Base-by-base conservation (phyloP, 92 coral and sea anemone species). In the Porites cylindrica region DNA sequence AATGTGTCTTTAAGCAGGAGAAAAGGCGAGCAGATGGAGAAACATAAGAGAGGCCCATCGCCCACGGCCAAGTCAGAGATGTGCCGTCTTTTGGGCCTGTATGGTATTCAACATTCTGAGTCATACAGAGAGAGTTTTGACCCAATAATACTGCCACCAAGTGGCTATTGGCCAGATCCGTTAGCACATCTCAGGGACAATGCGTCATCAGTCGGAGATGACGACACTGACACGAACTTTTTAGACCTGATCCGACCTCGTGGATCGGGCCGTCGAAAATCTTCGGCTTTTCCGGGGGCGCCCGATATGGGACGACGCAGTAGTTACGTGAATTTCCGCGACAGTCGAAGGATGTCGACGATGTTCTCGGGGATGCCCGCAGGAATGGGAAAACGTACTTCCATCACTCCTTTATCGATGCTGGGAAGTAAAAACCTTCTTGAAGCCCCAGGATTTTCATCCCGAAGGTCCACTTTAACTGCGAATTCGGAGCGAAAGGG, bases 131-230 rank as follows among this genome's bases (percentile, higher is more conserved):
- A 80, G 52, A 95, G 98, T 58, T 95, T 80, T 60, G 98, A 95
- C 38, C 91, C 91, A 2, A 70, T 88, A 73, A 47, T 84, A 1
- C 91, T 95, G 23, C 98, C 98, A 7, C 98, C 98, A 0, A 88
- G 98, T 71, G 96, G 98, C 0, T 93, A 80, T 78, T 95, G 95
- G 88, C 94, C 96, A n/a, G 93, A 91, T 70, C 93, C 93, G 9
- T 75, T 79, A 13, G 91, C 81, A 8, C 91, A 86, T 71, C 80
- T 75, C 24, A 87, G 82, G 66, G 66, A 51, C 76, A 14, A 24
- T 26, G 66, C 72, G 1, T 85, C 88, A 61, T 75, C 82, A 21
- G 43, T 85, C 5, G 58, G 21, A 10, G 82, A 68, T 66, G 83
- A 76, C 60, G 80, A 83, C 19, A 14, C 62, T 50, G 87, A 83